These are phyloP conservation scores for Phodopus roborovskii DNA, from an alignment of 2,113 vertebrate genomes.

Conservation along the genomic window DNA sequence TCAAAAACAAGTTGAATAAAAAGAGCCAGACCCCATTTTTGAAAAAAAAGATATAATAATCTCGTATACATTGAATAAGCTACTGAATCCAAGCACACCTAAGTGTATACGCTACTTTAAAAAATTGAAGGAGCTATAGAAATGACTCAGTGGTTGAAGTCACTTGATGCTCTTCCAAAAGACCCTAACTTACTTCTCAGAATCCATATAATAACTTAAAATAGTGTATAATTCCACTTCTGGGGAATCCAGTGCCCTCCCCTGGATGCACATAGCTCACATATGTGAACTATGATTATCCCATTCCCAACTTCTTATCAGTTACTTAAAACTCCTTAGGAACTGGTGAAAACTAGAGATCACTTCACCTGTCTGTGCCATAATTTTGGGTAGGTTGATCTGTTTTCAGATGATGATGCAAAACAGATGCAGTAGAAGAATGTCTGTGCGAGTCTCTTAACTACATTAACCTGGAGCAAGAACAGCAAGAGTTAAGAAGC, in stretches of 20 bases:
- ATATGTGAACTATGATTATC: background rate
- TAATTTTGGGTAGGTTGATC: background rate
- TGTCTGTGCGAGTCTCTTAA: background rate
- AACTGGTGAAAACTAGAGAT: background rate
- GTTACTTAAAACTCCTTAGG: background rate
- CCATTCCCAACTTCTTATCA: too few species aligned
- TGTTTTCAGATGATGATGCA: background rate
- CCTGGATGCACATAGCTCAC: fast-evolving
- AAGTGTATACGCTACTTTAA: background rate
- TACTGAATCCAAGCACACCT: background rate
- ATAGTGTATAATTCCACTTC: background rate
- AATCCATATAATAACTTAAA: too few species aligned
- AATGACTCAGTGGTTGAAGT: background rate
- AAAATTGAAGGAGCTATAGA: background rate
- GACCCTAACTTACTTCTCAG: background rate
- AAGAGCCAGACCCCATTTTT: background rate
- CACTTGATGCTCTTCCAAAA: background rate
- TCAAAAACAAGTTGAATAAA: background rate
- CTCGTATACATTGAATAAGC: background rate
- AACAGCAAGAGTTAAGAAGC: background rate
- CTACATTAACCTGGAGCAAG: background rate
- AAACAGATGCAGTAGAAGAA: background rate
- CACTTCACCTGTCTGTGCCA: background rate
- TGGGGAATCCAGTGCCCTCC: background rate
- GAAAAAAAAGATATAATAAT: background rate